Evolutionary conservation across 92 coral and sea anemone genomes (phyloP), one percentile per base, ranked within the genome.

Genomic region (Heliopora coerulea): DNA sequence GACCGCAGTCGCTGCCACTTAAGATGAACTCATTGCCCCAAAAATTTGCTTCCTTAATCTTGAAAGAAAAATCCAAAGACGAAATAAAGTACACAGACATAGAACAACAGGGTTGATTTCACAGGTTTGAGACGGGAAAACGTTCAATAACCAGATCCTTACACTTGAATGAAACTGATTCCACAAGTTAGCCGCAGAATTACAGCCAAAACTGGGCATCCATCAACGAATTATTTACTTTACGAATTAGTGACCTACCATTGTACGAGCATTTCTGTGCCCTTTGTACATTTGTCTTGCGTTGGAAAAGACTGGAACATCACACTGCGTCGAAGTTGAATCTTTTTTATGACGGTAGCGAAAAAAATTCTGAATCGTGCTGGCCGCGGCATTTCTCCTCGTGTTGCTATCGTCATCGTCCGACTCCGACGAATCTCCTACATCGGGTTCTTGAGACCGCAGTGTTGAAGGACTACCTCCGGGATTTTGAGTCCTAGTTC

Each of bases 1-100:
- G 88, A 59, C 99, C 99, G 68, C 99, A 95, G 62, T 95, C 99
- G 66, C 99, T 95, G 31, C 99, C 99, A 39, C 99, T 95, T 69
- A 95, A 66, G 31, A 95, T 74, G 68, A 74, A 89, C 28, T 82
- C 85, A 32, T 95, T 91, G 3, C 99, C 99, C 96, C 96, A 95
- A 68, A 95, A 95, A 26, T 81, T 83, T 0, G 99, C 99, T 62
- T 95, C 99, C 42, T 95, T 95, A 54, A 95, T 95, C 99, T 95
- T 75, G 56, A 49, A 23, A 33, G 24, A 1, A 48, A 40, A 40
- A 10, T 27, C 18, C n/a, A n/a, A n/a, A n/a, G n/a, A n/a, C n/a
- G n/a, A n/a, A n/a, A n/a, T n/a, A n/a, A n/a, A n/a, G n/a, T n/a
- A n/a, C n/a, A n/a, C n/a, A n/a, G n/a, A n/a, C n/a, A n/a, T n/a